Evolutionary conservation across 2,888 invertebrate species (phyloP).

Genomic region (Pristionchus exspectatus): DNA sequence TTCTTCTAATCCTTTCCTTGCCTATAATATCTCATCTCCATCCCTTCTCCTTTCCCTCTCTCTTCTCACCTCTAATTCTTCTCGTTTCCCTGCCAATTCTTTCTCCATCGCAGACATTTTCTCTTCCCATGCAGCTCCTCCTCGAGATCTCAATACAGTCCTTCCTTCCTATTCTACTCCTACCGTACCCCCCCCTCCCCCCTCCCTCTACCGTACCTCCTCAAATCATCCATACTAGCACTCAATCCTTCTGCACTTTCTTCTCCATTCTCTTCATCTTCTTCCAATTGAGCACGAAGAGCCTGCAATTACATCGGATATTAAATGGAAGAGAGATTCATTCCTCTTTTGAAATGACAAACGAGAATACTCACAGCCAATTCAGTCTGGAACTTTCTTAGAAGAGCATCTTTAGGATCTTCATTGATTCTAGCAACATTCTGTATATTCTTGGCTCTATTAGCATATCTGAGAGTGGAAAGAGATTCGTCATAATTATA

Average conservation of each 20-base stretch:
- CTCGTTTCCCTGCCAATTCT: slow-evolving; percentile 78
- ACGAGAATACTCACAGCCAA: slow-evolving; percentile 83
- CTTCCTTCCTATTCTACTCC: background rate
- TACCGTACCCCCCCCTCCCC: background rate
- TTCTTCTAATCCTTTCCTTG: slow-evolving; percentile 82
- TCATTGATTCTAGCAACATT: slow-evolving; percentile 96
- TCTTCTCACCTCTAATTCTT: slow-evolving; percentile 78
- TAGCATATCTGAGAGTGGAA: slow-evolving; percentile 93
- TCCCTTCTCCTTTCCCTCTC: background rate
- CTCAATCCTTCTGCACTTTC: slow-evolving; percentile 54
- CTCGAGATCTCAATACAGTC: slow-evolving; percentile 17
- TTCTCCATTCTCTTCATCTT: slow-evolving; percentile 64
- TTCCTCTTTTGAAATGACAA: background rate
- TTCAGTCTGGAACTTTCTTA: slow-evolving; percentile 96
- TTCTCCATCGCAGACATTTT: slow-evolving; percentile 81
- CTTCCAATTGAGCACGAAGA: slow-evolving; percentile 60
- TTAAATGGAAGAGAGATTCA: background rate
- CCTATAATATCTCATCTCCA: slow-evolving; percentile 77
- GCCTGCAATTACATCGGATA: background rate
- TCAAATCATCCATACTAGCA: slow-evolving; percentile 54
- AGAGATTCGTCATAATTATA: slow-evolving; percentile 97
- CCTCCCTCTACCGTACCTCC: slow-evolving; percentile 30
- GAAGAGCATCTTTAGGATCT: slow-evolving; percentile 95
- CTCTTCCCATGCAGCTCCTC: slow-evolving; percentile 73
- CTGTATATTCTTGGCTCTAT: slow-evolving; percentile 96